Evolutionary conservation across 2,113 vertebrate genomes (phyloP).

Genomic region (Struthidea cinerea): DNA sequence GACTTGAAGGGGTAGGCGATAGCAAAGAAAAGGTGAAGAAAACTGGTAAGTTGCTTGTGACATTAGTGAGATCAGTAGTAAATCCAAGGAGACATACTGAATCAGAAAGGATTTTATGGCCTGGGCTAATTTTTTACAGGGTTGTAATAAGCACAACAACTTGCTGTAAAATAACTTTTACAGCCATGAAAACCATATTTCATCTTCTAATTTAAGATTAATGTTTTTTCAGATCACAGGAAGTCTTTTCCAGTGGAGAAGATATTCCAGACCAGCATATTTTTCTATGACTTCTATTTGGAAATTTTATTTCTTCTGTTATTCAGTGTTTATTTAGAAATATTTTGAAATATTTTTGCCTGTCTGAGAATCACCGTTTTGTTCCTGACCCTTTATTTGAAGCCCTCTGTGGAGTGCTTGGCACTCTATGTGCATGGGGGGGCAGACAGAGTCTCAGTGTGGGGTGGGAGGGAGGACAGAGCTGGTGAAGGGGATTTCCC

Average conservation of each 20-base stretch:
- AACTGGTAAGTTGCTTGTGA: neutral
- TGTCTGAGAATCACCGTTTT: neutral
- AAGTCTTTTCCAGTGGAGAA: neutral
- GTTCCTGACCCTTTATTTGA: neutral
- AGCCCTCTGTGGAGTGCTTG: neutral
- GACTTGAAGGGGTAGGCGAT: neutral
- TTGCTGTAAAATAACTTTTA: neutral
- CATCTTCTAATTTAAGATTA: neutral
- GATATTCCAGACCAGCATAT: neutral
- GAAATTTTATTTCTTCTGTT: neutral
- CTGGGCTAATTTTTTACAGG: neutral
- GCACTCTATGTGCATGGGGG: rapidly evolving
- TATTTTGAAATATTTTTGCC: neutral
- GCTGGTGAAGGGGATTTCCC: neutral
- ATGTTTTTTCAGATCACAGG: neutral
- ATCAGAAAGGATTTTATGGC: neutral
- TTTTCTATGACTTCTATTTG: neutral
- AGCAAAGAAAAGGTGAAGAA: neutral
- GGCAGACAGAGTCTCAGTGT: neutral
- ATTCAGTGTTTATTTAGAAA: neutral
- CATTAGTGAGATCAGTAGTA: neutral
- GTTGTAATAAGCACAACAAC: neutral
- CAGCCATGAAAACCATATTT: neutral
- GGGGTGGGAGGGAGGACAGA: neutral
- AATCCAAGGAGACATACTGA: neutral